Evolutionary conservation across 2,888 invertebrate genomes (phyloP).

Genomic region (Drosophila fulvimacula): DNA sequence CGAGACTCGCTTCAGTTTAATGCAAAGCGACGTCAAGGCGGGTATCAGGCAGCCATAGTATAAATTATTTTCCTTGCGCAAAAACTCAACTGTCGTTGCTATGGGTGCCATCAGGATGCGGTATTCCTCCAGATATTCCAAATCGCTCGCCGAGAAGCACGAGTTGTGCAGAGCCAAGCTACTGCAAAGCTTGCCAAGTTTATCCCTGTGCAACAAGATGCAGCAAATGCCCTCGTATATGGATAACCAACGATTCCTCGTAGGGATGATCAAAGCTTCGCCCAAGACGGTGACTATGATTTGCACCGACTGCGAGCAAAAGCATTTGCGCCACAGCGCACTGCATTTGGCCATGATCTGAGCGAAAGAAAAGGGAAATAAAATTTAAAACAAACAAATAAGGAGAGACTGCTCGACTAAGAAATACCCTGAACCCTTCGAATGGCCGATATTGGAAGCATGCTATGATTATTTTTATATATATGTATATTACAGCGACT

Average conservation of each 20-base stretch:
- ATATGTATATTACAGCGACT: no score
- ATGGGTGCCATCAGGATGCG: slow-evolving; percentile 42
- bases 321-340: slow-evolving; percentile 37
- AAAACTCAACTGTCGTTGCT: slow-evolving; percentile 39
- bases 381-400: no score
- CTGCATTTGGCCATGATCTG: slow-evolving; percentile 46
- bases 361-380: background rate
- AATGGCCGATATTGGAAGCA: no score
- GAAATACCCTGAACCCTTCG: no score
- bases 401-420: no score
- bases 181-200: slow-evolving; percentile 34
- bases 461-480: no score
- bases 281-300: slow-evolving; percentile 15
- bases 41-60: slow-evolving; percentile 49
- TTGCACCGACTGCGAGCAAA: slow-evolving; percentile 15
- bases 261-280: slow-evolving; percentile 12
- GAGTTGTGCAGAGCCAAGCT: slow-evolving; percentile 33
- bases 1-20: slow-evolving; percentile 41
- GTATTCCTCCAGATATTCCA: slow-evolving; percentile 50
- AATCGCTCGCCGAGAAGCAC: slow-evolving; percentile 38
- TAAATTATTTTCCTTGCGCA: slow-evolving; percentile 36
- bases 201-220: slow-evolving; percentile 38
- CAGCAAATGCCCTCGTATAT: slow-evolving; percentile 44
- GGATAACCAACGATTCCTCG: slow-evolving; percentile 33
- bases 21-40: slow-evolving; percentile 44